Conservation (phyloP, 2,888 invertebrate genomes). For the Conomelus anceps region DNA sequence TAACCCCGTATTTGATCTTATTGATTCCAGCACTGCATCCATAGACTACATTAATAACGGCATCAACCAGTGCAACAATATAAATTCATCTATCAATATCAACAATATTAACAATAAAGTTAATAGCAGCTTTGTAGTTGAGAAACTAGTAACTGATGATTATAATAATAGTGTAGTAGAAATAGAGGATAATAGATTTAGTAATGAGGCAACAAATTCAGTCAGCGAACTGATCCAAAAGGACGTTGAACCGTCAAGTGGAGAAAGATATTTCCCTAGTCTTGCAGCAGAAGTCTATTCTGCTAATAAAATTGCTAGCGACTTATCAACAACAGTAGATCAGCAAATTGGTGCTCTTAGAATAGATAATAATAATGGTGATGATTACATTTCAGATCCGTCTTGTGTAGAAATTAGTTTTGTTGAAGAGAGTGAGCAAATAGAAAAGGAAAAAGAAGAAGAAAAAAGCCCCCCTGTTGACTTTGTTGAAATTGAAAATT, state of each 20-base stretch:
- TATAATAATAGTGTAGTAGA: background rate
- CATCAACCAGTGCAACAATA: background rate
- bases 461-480: background rate
- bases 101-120: background rate
- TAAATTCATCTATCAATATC: background rate
- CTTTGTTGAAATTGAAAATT: background rate
- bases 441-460: conserved; percentile 14
- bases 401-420: conserved; percentile 1
- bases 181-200: background rate
- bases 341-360: background rate
- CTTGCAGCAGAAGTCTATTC: background rate
- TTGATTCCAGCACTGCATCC: too few species aligned
- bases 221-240: background rate
- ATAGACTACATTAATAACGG: background rate
- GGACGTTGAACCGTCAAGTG: too few species aligned
- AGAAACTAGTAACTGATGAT: background rate
- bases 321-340: background rate
- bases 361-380: background rate
- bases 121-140: background rate
- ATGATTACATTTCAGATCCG: background rate
- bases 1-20: background rate
- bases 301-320: background rate
- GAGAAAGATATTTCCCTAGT: too few species aligned
- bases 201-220: background rate
- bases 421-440: conserved; percentile 5